These are phyloP conservation scores for Amphilophus citrinellus DNA, from an alignment of 2,113 vertebrate species.

Conservation along the genomic window DNA sequence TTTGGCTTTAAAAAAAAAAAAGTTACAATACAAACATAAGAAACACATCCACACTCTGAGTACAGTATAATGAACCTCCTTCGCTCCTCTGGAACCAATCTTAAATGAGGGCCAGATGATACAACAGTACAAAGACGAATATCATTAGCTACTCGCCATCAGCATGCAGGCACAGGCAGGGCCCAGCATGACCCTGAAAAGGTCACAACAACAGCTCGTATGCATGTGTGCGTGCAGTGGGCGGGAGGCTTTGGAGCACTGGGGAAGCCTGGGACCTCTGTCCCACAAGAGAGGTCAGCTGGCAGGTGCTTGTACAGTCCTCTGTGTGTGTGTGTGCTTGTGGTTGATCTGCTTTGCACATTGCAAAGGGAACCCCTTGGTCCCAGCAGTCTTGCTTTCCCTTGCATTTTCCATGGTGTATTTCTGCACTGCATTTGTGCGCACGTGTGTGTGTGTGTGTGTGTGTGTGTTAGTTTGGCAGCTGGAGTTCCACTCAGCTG, in stretches of 20 bases:
- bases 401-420: slow-evolving; percentile 70
- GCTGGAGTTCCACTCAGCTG: slow-evolving; percentile 80
- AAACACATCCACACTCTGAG: slow-evolving; percentile 13
- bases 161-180: slow-evolving; percentile 38
- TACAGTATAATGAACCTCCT: not conserved
- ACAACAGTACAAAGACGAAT: slow-evolving; percentile 38
- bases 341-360: slow-evolving; percentile 61
- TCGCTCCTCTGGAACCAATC: slow-evolving; percentile 5
- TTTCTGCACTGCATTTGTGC: slow-evolving; percentile 29
- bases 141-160: slow-evolving; percentile 51
- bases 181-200: slow-evolving; percentile 37
- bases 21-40: not conserved
- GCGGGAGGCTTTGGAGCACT: slow-evolving; percentile 16
- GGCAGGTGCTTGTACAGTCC: slow-evolving; percentile 56
- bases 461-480: slow-evolving; percentile 54
- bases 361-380: slow-evolving; percentile 61
- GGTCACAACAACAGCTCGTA: slow-evolving; percentile 39
- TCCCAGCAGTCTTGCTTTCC: slow-evolving; percentile 55
- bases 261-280: slow-evolving; percentile 29
- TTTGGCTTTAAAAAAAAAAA: not conserved
- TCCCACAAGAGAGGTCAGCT: slow-evolving; percentile 53
- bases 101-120: slow-evolving; percentile 74
- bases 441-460: slow-evolving; percentile 42
- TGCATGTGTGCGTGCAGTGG: slow-evolving; percentile 8
- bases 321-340: slow-evolving; percentile 4